Evolutionary conservation across 2,888 invertebrate genomes (phyloP), one percentile per base, ranked within the genome.

Genomic region (Peribatodes rhomboidaria): DNA sequence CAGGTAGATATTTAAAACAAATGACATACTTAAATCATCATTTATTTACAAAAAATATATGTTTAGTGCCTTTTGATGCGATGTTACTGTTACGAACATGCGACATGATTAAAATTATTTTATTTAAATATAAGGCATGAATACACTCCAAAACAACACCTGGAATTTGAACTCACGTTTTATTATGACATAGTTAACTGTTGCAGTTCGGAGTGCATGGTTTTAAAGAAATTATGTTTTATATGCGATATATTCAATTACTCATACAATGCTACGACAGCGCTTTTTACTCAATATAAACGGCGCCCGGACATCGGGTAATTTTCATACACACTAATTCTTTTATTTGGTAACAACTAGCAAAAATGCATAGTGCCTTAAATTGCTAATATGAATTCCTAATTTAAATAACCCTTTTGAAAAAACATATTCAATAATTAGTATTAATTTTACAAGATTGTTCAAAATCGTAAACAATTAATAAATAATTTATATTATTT

Each of bases 31-130:
- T 78, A 73, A 80, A 82, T 80, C 71, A 84, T 82, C 76, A 77
- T 90, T 91, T 92, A 92, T 91, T 91, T 91, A 92, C 90, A 92
- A 92, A 90, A n/a, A 92, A 89, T 91, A 90, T 82, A 75, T 83
- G 65, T 82, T 79, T 81, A 81, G 78, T 81, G 81, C 77, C 79
- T 82, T 79, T 79, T 71, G 63, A 82, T 81, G 73, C 78, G 76
- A 73, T 78, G 80, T 81, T 75, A 78, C 76, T 73, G 74, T 78
- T 76, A 78, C 79, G 75, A 81, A 83, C 84, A 84, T 84, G 84
- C 20, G 86, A 88, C 88, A 84, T 88, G 85, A 87, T 89, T 87
- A 74, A 73, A 77, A 77, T 72, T 66, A 55, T 56, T 62, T 42
- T 58, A 68, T 64, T 58, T 53, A 62, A 61, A 62, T 66, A 57